These are phyloP conservation scores for Trichonephila inaurata DNA, from an alignment of 1,140 invertebrate species.

Conservation along the genomic window DNA sequence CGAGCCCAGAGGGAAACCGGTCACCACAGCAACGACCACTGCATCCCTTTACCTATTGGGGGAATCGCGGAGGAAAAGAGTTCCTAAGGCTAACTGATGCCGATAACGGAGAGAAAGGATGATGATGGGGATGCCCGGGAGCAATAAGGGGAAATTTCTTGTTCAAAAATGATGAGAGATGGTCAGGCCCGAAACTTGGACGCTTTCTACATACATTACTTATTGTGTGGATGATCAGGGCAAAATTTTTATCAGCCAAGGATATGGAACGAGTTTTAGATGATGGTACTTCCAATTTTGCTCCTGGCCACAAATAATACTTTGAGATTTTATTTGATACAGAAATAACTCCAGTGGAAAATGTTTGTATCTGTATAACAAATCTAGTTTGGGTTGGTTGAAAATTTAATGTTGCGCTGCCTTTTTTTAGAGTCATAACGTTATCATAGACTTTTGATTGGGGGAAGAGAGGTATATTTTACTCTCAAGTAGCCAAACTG, in stretches of 20 bases:
- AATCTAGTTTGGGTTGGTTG: background rate
- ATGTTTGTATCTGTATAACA: background rate
- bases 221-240: constrained; percentile 4
- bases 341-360: background rate
- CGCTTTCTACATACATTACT: background rate
- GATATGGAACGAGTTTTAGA: background rate
- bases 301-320: background rate
- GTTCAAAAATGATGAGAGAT: constrained; percentile 29
- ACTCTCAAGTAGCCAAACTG: too few species aligned
- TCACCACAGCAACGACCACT: constrained; percentile 41
- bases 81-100: constrained; percentile 19
- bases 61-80: background rate
- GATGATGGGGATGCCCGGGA: background rate
- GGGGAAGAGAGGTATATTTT: background rate
- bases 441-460: background rate
- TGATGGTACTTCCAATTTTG: background rate
- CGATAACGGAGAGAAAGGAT: constrained; percentile 26
- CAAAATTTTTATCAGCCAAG: constrained; percentile 3
- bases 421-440: background rate
- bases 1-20: background rate
- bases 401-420: background rate
- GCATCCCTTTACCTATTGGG: constrained; percentile 1
- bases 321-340: background rate
- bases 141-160: background rate
- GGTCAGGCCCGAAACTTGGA: background rate